Percentiles rank a stretch among this genome's conserved stretches.
These are phyloP conservation scores for Syngnathus typhle DNA, from an alignment of 2,113 vertebrate species.

Conservation along the genomic window DNA sequence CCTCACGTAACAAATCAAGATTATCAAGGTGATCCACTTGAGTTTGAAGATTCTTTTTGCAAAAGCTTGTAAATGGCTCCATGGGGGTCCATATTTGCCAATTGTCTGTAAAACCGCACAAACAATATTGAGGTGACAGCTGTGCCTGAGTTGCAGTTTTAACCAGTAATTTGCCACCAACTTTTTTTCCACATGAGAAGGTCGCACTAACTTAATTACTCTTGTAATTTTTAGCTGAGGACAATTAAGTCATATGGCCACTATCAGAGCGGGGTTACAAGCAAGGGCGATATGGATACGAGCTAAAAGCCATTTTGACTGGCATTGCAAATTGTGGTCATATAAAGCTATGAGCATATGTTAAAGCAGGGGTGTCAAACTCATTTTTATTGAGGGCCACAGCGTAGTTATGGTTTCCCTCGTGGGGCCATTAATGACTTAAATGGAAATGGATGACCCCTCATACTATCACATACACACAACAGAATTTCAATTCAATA, in stretches of 20 bases:
- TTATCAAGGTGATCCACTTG: background rate
- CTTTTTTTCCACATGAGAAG: conserved; percentile 21
- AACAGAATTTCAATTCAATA: too few relatives aligned
- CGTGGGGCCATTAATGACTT: too few relatives aligned
- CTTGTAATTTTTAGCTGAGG: conserved; percentile 32
- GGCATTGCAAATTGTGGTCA: background rate
- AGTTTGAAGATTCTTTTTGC: background rate
- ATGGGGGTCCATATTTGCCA: background rate
- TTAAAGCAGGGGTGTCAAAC: background rate
- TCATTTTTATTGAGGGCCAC: too few relatives aligned
- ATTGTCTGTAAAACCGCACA: conserved; percentile 29
- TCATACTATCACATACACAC: too few relatives aligned
- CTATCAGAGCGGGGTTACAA: conserved; percentile 1
- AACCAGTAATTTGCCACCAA: conserved; percentile 33
- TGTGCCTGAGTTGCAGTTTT: conserved; percentile 2
- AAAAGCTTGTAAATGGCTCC: background rate
- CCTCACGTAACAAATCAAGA: conserved; percentile 19
- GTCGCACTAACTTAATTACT: conserved; percentile 38
- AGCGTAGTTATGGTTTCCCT: too few relatives aligned
- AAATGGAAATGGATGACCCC: too few relatives aligned
- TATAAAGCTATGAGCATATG: background rate
- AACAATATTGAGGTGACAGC: conserved; percentile 29
- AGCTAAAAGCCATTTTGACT: background rate
- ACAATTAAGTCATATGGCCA: conserved; percentile 1
- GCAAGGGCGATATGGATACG: background rate